Base-by-base conservation (phyloP, 2,888 invertebrate genomes). In the Deladenus siricidicola region DNA sequence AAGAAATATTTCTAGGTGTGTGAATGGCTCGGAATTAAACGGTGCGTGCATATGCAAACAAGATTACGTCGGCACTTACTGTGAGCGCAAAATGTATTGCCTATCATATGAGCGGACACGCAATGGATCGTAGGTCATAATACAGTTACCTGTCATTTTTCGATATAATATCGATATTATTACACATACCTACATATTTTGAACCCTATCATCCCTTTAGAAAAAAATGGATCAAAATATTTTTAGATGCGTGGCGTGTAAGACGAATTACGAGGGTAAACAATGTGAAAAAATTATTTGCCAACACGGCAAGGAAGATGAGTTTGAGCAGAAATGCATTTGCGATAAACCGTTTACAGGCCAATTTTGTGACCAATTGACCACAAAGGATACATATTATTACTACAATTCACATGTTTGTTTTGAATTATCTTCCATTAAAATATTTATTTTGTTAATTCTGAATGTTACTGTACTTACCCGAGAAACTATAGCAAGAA, bases 61-160 rank as follows among this genome's bases (percentile, higher is more conserved):
- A 14, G 73, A 72, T 52, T 75, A 50, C 53, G 66, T 70, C 14
- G 75, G 75, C 3, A 68, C 65, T 6, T 69, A 72, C 52, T 75
- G 75, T 24, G 73, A 75, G 56, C 43, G 60, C 24, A 59, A 70
- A 19, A 64, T 70, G 64, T 60, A 66, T 24, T 66, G 65, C 52
- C 29, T 26, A 19, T 50, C 58, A 3, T 66, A 53, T 44, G 65
- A 67, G 53, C 49, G 60, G 28, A 28, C 28, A 23, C 39, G 26
- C 10, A 65, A 69, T 23, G 69, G 66, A 8, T 51, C 44, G 59
- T 66, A 30, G 10, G 26, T 30, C 8, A 44, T 26, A n/a, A n/a
- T n/a, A n/a, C n/a, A n/a, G n/a, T n/a, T n/a, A n/a, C n/a, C n/a
- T n/a, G n/a, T n/a, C n/a, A n/a, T n/a, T n/a, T n/a, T n/a, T n/a